Percentiles rank a stretch among this genome's conserved stretches.
These are phyloP conservation scores for Rhingia campestris DNA, from an alignment of 2,888 invertebrate species.

Conservation along the genomic window DNA sequence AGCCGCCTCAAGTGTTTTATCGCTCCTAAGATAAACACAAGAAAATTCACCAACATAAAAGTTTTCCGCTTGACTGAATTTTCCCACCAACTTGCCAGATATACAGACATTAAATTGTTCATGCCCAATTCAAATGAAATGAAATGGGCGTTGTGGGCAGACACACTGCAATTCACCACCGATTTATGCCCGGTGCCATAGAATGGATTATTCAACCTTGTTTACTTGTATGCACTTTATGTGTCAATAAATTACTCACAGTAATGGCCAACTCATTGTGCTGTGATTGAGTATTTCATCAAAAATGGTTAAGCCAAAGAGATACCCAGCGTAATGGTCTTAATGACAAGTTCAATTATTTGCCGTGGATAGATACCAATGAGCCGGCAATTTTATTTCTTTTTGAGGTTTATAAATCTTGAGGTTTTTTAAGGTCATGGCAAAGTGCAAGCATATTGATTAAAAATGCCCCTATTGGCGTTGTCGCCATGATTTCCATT, in stretches of 20 bases:
- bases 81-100: conserved; percentile 36
- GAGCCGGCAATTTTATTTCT: conserved; percentile 7
- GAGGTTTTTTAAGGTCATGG: conserved; percentile 41
- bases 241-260: conserved; percentile 58
- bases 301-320: conserved; percentile 43
- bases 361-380: conserved; percentile 32
- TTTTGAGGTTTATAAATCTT: conserved; percentile 3
- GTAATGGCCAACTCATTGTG: conserved; percentile 38
- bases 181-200: conserved; percentile 9
- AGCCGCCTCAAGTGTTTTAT: conserved; percentile 6
- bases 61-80: conserved; percentile 46
- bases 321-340: conserved; percentile 26
- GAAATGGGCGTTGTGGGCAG: conserved; percentile 60
- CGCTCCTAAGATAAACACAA: neutral
- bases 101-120: conserved; percentile 37
- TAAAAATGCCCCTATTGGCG: neutral
- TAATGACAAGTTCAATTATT: conserved; percentile 62
- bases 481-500: neutral
- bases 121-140: conserved; percentile 43
- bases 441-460: neutral
- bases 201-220: conserved; percentile 44
- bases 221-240: conserved; percentile 32
- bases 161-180: conserved; percentile 24
- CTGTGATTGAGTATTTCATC: conserved; percentile 65
- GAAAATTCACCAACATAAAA: neutral